Evolutionary conservation across 1,140 invertebrate genomes (phyloP).

Genomic region (Hycleus cichorii): DNA sequence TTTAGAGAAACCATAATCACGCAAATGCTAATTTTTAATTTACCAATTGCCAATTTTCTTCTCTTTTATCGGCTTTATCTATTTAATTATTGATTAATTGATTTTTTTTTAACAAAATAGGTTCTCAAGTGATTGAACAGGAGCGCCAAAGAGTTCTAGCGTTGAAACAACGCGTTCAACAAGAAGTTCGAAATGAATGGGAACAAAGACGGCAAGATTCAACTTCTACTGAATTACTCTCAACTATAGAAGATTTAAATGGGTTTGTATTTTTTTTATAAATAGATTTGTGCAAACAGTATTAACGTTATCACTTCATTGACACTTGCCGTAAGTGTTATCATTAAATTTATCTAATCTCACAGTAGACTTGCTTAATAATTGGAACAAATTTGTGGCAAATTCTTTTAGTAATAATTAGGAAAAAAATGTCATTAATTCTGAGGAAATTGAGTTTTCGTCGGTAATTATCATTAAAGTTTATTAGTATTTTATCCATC

Average conservation of each 20-base stretch:
- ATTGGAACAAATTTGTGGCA: too few species aligned
- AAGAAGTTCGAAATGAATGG: slow-evolving; percentile 82
- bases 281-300: too few species aligned
- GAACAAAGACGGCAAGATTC: slow-evolving; percentile 65
- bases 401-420: too few species aligned
- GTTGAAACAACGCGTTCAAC: slow-evolving; percentile 75
- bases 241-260: slow-evolving; percentile 49
- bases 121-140: slow-evolving; percentile 83
- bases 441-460: slow-evolving; percentile 1
- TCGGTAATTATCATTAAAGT: not conserved
- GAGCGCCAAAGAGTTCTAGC: slow-evolving; percentile 80
- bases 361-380: too few species aligned
- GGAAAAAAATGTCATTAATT: not conserved
- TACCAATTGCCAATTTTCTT: too few species aligned
- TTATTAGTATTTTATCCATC: too few species aligned
- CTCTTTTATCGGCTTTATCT: too few species aligned
- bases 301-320: too few species aligned
- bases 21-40: too few species aligned
- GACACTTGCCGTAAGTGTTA: too few species aligned
- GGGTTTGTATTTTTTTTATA: slow-evolving; percentile 27
- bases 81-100: not conserved
- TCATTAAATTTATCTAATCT: too few species aligned
- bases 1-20: too few species aligned
- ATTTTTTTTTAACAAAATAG: slow-evolving; percentile 41
- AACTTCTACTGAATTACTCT: slow-evolving; percentile 56